Base-by-base conservation (phyloP, 2,888 invertebrate species). In the Drosophila conformis region DNA sequence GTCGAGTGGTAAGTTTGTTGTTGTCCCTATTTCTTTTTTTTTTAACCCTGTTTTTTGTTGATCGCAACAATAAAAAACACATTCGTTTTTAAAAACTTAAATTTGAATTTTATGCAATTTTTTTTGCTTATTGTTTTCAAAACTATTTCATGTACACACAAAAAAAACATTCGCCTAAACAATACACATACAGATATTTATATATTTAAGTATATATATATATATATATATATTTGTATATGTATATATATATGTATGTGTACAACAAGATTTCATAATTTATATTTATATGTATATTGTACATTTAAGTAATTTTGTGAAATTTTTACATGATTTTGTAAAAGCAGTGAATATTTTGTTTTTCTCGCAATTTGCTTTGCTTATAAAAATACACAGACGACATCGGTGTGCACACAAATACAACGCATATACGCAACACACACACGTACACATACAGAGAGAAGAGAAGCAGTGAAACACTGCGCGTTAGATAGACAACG, bases 1-100 rank as follows among this genome's bases (percentile, higher is more conserved):
- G 85, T 80, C 83, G 88, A 83, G 78, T 86, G 83, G 83, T 83
- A 86, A 83, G 83, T 84, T 79, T 57, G 40, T 76, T 69, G 59
- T 65, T 79, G 63, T 71, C 68, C 42, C 25, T 52, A 27, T 58
- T 81, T 73, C 49, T 65, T 36, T 61, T 48, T 51, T 52, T 57
- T 69, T 49, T 38, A 62, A 75, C 61, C 58, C 15, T 5, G 38
- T 70, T 70, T 71, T 61, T 49, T 65, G 51, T 48, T 84, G 71
- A 76, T 25, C 64, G 66, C 64, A 87, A 71, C 60, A 53, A 57
- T 40, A 46, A n/a, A 57, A 51, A 52, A 38, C 11, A 29, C 33
- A 58, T 68, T 65, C 33, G 48, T 29, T 46, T 46, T 25, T 8
- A 25, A 51, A 61, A 65, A 54, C 13, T 58, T 53, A 57, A 66